phyloP scores from a whole-genome alignment of 2,797 vertebrate genomes.

The Trichosurus vulpecula region DNA sequence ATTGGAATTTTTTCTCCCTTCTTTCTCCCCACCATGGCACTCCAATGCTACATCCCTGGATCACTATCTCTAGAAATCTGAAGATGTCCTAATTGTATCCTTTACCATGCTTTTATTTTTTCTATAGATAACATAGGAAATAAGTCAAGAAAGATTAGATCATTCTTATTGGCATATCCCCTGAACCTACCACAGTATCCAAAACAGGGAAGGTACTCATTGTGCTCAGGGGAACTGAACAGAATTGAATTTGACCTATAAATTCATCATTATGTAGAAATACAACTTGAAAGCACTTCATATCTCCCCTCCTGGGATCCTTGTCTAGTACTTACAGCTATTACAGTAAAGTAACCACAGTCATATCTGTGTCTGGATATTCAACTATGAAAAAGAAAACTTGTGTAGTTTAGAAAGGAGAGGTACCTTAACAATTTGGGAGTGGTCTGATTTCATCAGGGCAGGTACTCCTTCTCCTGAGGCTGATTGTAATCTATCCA shows the following conservation, averaged over 20 bases:
- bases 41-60: too few species aligned
- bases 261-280: background rate
- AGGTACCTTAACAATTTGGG: background rate
- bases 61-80: too few species aligned
- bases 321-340: background rate
- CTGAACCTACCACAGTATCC: background rate
- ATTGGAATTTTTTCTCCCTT: too few species aligned
- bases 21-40: too few species aligned
- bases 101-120: too few species aligned
- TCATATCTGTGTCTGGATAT: background rate
- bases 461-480: background rate
- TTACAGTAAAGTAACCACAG: background rate
- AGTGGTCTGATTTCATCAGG: background rate
- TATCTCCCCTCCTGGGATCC: background rate
- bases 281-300: background rate
- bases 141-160: too few species aligned
- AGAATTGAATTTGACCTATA: background rate
- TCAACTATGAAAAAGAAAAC: background rate
- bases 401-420: background rate
- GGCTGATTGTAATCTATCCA: background rate
- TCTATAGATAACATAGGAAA: too few species aligned
- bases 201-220: background rate
- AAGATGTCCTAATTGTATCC: too few species aligned
- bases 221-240: background rate
- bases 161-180: too few species aligned